Conservation (phyloP, 2,888 invertebrate species). For the Leptinotarsa tumamoca region DNA sequence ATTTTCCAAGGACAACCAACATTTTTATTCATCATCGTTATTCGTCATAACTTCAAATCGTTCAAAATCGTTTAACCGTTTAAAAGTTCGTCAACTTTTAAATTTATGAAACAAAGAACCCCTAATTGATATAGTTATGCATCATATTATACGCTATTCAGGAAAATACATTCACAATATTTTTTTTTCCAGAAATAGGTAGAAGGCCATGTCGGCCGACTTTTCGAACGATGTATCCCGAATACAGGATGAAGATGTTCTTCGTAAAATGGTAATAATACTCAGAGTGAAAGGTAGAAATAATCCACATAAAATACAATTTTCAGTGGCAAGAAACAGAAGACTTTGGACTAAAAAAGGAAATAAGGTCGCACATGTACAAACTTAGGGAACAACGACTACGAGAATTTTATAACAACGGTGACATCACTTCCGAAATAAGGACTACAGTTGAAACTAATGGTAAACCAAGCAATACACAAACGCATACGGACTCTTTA, state of each 20-base stretch:
- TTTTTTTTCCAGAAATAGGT: slow-evolving; percentile 30
- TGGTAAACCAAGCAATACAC: slow-evolving; percentile 48
- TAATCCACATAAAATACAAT: slow-evolving; percentile 34
- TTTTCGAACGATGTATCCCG: slow-evolving; percentile 74
- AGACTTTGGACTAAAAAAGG: slow-evolving; percentile 87
- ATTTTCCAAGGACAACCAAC: no score
- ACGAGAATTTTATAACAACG: slow-evolving; percentile 75
- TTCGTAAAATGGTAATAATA: slow-evolving; percentile 78
- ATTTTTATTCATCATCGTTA: no score
- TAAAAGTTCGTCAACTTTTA: no score
- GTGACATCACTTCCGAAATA: slow-evolving; percentile 55
- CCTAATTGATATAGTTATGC: no score
- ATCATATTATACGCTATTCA: no score
- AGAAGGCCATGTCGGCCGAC: slow-evolving; percentile 54
- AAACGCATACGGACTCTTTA: slow-evolving; percentile 76
- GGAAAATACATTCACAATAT: neutral
- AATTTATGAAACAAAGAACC: no score
- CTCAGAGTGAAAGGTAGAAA: neutral
- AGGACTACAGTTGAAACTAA: slow-evolving; percentile 48
- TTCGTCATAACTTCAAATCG: no score
- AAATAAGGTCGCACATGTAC: slow-evolving; percentile 88
- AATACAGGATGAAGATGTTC: slow-evolving; percentile 81
- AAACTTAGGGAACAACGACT: slow-evolving; percentile 84
- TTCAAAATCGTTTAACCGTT: no score
- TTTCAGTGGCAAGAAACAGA: slow-evolving; percentile 89